These are phyloP conservation scores for Drosophila melanogaster DNA, from an alignment of 1,140 invertebrate species.

Conservation along the genomic window Release_6_plus_ISO1_MT NT_037436.4:6771501-6772000, in stretches of 20 bases:
- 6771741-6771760: constrained; percentile 54
- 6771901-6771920: constrained; percentile 82
- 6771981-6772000: too few species aligned
- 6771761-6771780: constrained; percentile 82
- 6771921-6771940: constrained; percentile 55
- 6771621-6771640: constrained; percentile 28
- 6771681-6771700: constrained; percentile 58
- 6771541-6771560: constrained; percentile 10
- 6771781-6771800: constrained; percentile 29
- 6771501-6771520: constrained; percentile 13
- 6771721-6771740: constrained; percentile 45
- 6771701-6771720: constrained; percentile 45
- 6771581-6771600: constrained; percentile 58
- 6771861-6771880: constrained; percentile 84
- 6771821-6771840: constrained; percentile 25
- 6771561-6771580: constrained; percentile 49
- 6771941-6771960: constrained; percentile 67
- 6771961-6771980: background rate
- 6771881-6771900: constrained; percentile 72
- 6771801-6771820: background rate
- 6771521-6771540: constrained; percentile 27
- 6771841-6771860: constrained; percentile 78
- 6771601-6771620: constrained; percentile 46
- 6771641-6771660: constrained; percentile 28
- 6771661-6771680: constrained; percentile 6